Evolutionary conservation across 2,888 invertebrate genomes (phyloP).

Genomic region (Apotomis capreana): DNA sequence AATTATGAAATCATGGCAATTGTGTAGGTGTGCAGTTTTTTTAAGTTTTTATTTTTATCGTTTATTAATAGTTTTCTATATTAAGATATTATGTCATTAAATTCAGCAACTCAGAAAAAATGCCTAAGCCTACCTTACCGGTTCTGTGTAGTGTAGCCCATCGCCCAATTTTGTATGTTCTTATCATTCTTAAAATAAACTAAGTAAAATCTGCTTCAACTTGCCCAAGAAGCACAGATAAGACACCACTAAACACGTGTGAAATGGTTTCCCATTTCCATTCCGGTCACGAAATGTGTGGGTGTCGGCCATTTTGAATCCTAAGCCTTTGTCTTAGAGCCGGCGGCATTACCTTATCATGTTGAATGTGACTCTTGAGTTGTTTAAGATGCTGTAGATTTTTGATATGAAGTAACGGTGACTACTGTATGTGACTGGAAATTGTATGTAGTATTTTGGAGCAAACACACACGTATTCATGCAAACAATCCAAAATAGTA

Average conservation of each 20-base stretch:
- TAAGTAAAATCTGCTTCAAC: background rate
- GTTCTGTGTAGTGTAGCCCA: too few species aligned
- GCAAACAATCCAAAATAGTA: too few species aligned
- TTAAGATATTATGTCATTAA: too few species aligned
- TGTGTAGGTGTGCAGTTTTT: too few species aligned
- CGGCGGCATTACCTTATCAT: slow-evolving; percentile 11
- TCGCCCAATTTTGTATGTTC: too few species aligned
- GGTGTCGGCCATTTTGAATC: slow-evolving; percentile 12
- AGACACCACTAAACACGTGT: background rate
- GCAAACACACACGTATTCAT: too few species aligned
- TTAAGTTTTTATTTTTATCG: too few species aligned
- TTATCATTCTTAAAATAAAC: too few species aligned
- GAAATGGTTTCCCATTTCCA: background rate
- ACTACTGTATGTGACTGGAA: background rate
- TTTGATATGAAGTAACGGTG: slow-evolving; percentile 21
- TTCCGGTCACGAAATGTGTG: slow-evolving; percentile 17
- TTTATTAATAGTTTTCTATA: too few species aligned
- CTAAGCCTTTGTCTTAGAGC: slow-evolving; percentile 3
- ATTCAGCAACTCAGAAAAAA: too few species aligned
- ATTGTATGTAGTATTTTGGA: background rate
- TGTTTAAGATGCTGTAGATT: slow-evolving; percentile 23
- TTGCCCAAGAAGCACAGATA: background rate
- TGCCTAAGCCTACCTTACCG: too few species aligned
- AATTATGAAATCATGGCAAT: too few species aligned
- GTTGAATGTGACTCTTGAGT: slow-evolving; percentile 16